A percentile compares a stretch with the other conserved stretches of the same genome.
Conservation (phyloP, 1,140 invertebrate genomes). For the Brachionus paranguensis region DNA sequence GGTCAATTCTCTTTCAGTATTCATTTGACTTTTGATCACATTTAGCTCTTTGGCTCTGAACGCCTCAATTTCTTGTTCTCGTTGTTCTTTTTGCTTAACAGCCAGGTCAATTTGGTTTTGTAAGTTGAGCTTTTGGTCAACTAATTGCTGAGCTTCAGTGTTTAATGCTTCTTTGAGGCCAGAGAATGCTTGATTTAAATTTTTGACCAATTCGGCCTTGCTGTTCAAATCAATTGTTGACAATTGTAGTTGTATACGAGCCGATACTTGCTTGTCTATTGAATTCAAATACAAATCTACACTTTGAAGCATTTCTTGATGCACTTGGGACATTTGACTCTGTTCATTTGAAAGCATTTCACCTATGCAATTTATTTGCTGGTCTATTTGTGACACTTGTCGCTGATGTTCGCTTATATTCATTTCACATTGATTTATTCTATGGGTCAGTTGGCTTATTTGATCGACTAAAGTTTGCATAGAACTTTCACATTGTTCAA, state of each 20-base stretch:
- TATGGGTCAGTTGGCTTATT: not conserved
- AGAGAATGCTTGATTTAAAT: not conserved
- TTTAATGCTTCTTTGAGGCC: not conserved
- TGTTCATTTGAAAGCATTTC: not conserved
- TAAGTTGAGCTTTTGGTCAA: not conserved
- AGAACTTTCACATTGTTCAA: not conserved
- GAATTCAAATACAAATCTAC: not conserved
- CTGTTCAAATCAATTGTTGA: not conserved
- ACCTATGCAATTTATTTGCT: not conserved
- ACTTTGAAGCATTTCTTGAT: not conserved
- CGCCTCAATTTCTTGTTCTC: slow-evolving; percentile 4
- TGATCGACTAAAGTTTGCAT: not conserved
- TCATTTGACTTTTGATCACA: not conserved
- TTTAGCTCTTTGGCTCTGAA: not conserved
- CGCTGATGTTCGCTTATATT: not conserved
- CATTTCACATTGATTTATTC: not conserved
- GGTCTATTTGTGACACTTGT: not conserved
- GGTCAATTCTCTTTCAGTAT: not conserved
- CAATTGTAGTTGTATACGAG: not conserved
- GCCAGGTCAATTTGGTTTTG: not conserved
- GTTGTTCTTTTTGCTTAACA: not conserved
- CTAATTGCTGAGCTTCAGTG: not conserved
- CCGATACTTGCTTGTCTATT: not conserved
- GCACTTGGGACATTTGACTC: not conserved
- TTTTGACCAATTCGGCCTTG: not conserved